These are phyloP conservation scores for Aradus depressus DNA, from an alignment of 2,888 invertebrate genomes.

Conservation along the genomic window DNA sequence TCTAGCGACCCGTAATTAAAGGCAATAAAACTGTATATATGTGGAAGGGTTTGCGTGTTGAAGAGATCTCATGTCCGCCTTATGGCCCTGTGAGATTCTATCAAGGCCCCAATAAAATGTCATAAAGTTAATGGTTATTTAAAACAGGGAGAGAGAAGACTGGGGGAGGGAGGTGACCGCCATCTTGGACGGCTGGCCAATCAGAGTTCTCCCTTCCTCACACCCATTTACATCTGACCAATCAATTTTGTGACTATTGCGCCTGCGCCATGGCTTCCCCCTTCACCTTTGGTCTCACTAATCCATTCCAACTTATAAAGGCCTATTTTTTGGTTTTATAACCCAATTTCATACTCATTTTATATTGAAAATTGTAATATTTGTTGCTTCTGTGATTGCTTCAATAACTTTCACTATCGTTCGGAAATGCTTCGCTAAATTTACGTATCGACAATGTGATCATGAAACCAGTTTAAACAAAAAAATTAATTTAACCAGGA, in stretches of 20 bases:
- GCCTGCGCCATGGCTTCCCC: too few relatives aligned
- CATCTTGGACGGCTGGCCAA: conserved; percentile 20
- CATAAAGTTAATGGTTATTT: conserved; percentile 21
- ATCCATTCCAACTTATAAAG: too few relatives aligned
- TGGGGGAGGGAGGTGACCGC: conserved; percentile 15
- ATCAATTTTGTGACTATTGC: conserved; percentile 11
- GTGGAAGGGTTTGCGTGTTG: conserved; percentile 16
- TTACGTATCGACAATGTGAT: too few relatives aligned
- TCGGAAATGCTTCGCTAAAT: too few relatives aligned
- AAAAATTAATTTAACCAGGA: too few relatives aligned
- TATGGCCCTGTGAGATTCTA: conserved; percentile 17
- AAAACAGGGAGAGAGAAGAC: conserved; percentile 14
- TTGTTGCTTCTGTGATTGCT: too few relatives aligned
- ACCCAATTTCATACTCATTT: too few relatives aligned
- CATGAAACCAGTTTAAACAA: too few relatives aligned
- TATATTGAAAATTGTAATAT: too few relatives aligned
- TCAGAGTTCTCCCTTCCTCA: conserved; percentile 14
- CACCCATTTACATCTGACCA: background rate
- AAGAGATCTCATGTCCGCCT: conserved; percentile 11
- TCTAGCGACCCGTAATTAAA: too few relatives aligned
- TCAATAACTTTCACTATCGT: too few relatives aligned
- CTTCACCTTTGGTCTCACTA: too few relatives aligned
- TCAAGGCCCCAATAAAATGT: conserved; percentile 15
- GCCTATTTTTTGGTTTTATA: background rate
- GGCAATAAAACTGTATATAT: conserved; percentile 17